phyloP scores from a whole-genome alignment of 2,888 invertebrate species.

The Heliconius hortense region DNA sequence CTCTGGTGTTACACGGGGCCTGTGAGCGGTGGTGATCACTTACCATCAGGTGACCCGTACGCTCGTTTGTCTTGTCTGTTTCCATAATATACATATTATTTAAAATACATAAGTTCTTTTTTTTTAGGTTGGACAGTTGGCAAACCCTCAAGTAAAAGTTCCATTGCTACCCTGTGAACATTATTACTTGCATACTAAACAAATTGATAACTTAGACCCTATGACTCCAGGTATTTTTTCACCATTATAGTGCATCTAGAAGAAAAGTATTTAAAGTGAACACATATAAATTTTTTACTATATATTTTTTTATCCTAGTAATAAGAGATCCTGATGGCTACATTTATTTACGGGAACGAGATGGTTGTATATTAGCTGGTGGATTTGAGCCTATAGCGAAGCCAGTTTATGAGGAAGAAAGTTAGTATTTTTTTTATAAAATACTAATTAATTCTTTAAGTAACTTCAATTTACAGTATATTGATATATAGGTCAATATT shows the following conservation, averaged over 20 bases:
- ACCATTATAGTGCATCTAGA: too few species aligned
- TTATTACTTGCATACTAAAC: constrained; percentile 94
- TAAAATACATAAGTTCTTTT: constrained; percentile 19
- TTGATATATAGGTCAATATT: not conserved
- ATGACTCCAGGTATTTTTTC: constrained; percentile 87
- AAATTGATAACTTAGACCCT: constrained; percentile 87
- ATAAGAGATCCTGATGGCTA: constrained; percentile 93
- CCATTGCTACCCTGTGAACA: constrained; percentile 96
- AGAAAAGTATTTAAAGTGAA: too few species aligned
- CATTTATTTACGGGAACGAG: constrained; percentile 92
- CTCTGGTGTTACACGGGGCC: too few species aligned
- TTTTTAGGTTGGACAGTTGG: constrained; percentile 87
- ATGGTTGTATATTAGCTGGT: constrained; percentile 92
- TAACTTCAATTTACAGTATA: not conserved
- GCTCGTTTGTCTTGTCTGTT: too few species aligned
- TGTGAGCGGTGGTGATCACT: too few species aligned
- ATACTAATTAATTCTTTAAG: not conserved
- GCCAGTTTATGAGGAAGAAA: constrained; percentile 90
- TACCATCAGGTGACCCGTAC: too few species aligned
- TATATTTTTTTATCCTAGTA: constrained; percentile 72
- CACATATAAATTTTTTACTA: not conserved
- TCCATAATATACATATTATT: not conserved
- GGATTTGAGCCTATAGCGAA: constrained; percentile 96
- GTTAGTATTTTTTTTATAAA: constrained; percentile 50
- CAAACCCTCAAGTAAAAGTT: constrained; percentile 92